phyloP scores from a whole-genome alignment of 1,140 invertebrate species.

The Listronotus bonariensis region DNA sequence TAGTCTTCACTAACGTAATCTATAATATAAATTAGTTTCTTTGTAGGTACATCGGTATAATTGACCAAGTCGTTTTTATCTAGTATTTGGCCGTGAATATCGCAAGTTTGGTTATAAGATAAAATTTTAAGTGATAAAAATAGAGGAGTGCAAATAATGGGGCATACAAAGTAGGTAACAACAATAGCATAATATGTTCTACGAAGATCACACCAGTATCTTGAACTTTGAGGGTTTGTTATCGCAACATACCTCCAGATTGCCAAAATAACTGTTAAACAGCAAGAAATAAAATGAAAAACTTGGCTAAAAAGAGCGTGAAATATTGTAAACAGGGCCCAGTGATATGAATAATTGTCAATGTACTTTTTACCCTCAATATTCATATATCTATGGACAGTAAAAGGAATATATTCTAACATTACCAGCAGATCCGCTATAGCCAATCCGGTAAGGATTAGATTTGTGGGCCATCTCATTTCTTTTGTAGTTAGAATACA shows the following conservation, averaged over 20 bases:
- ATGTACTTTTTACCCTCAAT: slow-evolving; percentile 58
- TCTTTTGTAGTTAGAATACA: slow-evolving; percentile 87
- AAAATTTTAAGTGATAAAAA: slow-evolving; percentile 73
- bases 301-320: slow-evolving; percentile 85
- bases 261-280: slow-evolving; percentile 88
- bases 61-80: slow-evolving; percentile 34
- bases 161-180: slow-evolving; percentile 79
- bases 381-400: slow-evolving; percentile 78
- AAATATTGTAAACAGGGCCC: slow-evolving; percentile 81
- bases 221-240: slow-evolving; percentile 75
- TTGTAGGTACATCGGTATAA: slow-evolving; percentile 52
- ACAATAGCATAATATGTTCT: slow-evolving; percentile 75
- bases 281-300: slow-evolving; percentile 91
- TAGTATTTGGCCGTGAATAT: slow-evolving; percentile 56
- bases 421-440: slow-evolving; percentile 92
- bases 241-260: slow-evolving; percentile 95
- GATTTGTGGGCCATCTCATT: slow-evolving; percentile 86
- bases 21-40: slow-evolving; percentile 56
- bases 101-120: slow-evolving; percentile 55
- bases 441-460: slow-evolving; percentile 84
- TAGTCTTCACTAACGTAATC: slow-evolving; percentile 36
- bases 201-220: slow-evolving; percentile 74
- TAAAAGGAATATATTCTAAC: slow-evolving; percentile 91
- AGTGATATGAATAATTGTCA: slow-evolving; percentile 71
- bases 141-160: slow-evolving; percentile 84